Evolutionary conservation across 2,888 invertebrate species (phyloP).

Genomic region (Entomobrya multifasciata): DNA sequence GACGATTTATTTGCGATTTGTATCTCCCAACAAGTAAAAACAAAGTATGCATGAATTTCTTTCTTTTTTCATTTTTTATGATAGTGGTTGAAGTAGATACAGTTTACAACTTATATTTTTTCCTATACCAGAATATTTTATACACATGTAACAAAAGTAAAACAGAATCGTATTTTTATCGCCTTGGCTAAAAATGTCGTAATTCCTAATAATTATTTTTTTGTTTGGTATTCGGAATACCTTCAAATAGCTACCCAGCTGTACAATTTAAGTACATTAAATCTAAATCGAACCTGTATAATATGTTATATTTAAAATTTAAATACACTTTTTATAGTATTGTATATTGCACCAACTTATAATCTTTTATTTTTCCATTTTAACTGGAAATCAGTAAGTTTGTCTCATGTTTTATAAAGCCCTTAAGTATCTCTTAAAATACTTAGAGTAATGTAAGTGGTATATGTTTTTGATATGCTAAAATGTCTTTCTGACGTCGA

Average conservation of each 20-base stretch:
- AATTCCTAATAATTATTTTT: neutral
- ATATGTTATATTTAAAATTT: slow-evolving; percentile 12
- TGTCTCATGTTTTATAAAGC: slow-evolving; percentile 52
- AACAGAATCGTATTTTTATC: slow-evolving; percentile 13
- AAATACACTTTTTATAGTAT: neutral
- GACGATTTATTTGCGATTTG: slow-evolving; percentile 7
- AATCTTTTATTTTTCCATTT: neutral
- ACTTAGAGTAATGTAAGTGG: slow-evolving; percentile 39
- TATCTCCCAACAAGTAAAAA: neutral
- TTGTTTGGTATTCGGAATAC: slow-evolving; percentile 2
- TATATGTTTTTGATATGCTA: slow-evolving; percentile 69
- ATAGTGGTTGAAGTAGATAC: neutral
- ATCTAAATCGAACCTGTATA: no score
- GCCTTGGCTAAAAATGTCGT: neutral
- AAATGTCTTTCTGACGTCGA: slow-evolving; percentile 73
- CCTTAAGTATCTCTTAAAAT: slow-evolving; percentile 33
- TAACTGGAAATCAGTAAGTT: slow-evolving; percentile 36
- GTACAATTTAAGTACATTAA: neutral
- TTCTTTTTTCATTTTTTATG: no score
- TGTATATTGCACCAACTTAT: slow-evolving; percentile 48
- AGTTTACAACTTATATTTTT: neutral
- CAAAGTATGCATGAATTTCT: neutral
- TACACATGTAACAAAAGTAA: slow-evolving; percentile 22
- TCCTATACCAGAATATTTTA: neutral
- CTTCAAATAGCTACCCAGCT: neutral